Conservation (phyloP, 2,113 vertebrate genomes). For the Ivindomyrus marchei region DNA sequence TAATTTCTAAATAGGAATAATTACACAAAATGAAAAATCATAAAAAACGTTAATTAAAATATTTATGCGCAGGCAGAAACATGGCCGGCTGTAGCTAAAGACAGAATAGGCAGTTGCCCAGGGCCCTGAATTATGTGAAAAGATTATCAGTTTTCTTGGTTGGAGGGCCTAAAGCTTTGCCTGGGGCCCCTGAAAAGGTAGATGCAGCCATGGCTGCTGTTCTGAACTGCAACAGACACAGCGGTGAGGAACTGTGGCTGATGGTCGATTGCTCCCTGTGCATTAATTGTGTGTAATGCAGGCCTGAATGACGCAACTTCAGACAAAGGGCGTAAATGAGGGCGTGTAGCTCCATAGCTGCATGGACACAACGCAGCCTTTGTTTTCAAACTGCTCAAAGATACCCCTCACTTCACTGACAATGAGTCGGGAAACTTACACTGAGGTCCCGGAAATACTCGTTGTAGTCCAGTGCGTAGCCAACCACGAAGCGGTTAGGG, state of each 20-base stretch:
- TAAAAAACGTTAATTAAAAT: neutral
- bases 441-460: slow-evolving; percentile 89
- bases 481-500: slow-evolving; percentile 83
- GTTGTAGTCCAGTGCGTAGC: slow-evolving; percentile 92
- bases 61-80: neutral
- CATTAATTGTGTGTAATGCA: neutral
- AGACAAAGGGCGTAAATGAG: neutral
- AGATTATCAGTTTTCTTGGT: neutral
- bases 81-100: neutral
- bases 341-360: neutral
- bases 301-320: neutral
- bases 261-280: neutral
- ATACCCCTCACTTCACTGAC: neutral
- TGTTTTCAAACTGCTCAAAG: neutral
- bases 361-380: neutral
- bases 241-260: neutral
- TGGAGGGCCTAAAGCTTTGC: neutral
- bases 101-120: no score
- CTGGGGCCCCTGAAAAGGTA: neutral
- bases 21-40: neutral
- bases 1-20: no score
- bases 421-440: slow-evolving; percentile 60
- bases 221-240: neutral
- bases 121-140: neutral
- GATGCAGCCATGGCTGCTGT: neutral